phyloP scores from a whole-genome alignment of 2,113 vertebrate species.

The Lasiurus borealis region DNA sequence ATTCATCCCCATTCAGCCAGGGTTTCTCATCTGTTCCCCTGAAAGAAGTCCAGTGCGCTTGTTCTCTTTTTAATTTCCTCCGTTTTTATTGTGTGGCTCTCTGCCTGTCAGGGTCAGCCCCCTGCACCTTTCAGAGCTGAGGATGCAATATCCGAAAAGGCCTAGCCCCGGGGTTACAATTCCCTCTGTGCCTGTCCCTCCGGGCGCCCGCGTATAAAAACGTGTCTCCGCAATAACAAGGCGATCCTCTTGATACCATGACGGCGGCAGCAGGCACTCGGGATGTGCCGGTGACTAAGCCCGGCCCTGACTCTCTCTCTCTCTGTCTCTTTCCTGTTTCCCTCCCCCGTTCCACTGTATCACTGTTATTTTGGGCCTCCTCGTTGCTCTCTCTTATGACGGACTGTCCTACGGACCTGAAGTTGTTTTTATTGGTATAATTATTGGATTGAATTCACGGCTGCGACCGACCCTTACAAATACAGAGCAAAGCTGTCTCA shows the following conservation, averaged over 20 bases:
- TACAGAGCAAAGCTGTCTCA: background rate
- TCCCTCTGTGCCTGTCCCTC: background rate
- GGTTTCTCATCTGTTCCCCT: background rate
- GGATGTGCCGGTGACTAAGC: rapidly evolving
- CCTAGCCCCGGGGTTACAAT: rapidly evolving
- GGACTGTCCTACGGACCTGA: background rate
- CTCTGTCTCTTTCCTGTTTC: background rate
- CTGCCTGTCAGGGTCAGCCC: background rate
- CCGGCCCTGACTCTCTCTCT: background rate
- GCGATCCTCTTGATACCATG: background rate
- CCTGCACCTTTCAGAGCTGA: background rate
- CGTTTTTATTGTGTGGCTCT: background rate
- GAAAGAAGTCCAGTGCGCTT: background rate
- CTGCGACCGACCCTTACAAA: background rate
- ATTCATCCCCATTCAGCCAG: background rate
- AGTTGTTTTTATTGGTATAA: background rate
- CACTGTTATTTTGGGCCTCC: background rate
- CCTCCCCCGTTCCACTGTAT: background rate
- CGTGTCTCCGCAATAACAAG: rapidly evolving
- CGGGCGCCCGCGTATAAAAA: rapidly evolving
- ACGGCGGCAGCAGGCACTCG: background rate
- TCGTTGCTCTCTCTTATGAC: background rate
- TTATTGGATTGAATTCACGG: background rate
- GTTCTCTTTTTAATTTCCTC: constrained; percentile 48
- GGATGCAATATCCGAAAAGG: background rate